These are phyloP conservation scores for Oxystoma pomonae DNA, from an alignment of 2,888 invertebrate species.

Conservation along the genomic window DNA sequence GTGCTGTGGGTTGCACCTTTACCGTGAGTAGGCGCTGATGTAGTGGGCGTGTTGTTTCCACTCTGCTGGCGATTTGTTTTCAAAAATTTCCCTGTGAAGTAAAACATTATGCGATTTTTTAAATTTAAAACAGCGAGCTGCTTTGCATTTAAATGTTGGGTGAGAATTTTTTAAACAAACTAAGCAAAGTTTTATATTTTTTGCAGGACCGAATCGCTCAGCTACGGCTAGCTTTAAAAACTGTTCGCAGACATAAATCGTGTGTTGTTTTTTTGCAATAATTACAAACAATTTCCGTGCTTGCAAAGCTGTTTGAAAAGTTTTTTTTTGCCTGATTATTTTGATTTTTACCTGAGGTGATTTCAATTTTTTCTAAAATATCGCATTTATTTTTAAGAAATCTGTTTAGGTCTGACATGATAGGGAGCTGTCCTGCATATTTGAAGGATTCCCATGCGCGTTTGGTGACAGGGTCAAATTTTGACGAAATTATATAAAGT, in stretches of 20 bases:
- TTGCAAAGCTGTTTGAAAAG: neutral
- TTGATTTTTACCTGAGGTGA: neutral
- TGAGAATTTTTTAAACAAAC: neutral
- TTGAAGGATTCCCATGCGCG: neutral
- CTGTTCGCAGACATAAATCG: neutral
- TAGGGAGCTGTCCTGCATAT: neutral
- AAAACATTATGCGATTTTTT: slow-evolving; percentile 4
- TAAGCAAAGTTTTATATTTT: neutral
- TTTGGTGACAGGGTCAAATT: neutral
- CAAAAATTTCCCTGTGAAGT: neutral
- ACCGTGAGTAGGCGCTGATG: too few relatives aligned
- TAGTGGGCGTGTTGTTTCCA: neutral
- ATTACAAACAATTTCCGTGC: neutral
- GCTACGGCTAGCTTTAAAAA: neutral
- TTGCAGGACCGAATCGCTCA: neutral
- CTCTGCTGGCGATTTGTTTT: neutral
- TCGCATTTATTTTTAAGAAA: neutral
- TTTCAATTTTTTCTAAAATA: neutral
- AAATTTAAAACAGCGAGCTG: neutral
- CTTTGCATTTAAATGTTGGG: neutral
- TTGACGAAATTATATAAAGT: neutral
- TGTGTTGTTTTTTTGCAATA: neutral
- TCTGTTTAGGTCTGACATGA: neutral
- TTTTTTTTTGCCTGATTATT: neutral
- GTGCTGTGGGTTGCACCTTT: too few relatives aligned